Percentiles rank a stretch among this genome's conserved stretches.
Conservation (phyloP, 2,113 vertebrate species). For the Zingel zingel region DNA sequence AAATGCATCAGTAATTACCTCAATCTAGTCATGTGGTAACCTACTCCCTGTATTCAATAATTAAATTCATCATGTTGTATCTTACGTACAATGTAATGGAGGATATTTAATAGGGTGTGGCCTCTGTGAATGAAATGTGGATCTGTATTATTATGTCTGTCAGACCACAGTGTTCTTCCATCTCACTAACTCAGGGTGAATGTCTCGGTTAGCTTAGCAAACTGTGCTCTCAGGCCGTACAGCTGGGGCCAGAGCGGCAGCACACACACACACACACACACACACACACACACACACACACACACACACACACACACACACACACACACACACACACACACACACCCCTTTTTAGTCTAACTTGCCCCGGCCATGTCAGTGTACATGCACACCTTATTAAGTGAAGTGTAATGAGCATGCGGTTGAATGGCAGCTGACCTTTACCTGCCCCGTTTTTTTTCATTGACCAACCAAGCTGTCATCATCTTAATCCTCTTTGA, state of each 20-base stretch:
- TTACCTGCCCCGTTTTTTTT: conserved; percentile 11
- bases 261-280: conserved; percentile 59
- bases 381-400: not conserved
- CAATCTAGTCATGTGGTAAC: conserved; percentile 25
- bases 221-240: conserved; percentile 71
- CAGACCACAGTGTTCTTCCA: conserved; percentile 50
- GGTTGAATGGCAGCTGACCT: conserved; percentile 33
- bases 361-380: conserved; percentile 24
- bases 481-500: conserved; percentile 34
- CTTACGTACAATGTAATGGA: conserved; percentile 14
- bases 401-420: conserved; percentile 17
- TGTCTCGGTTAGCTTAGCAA: conserved; percentile 71
- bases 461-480: conserved; percentile 28
- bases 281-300: conserved; percentile 64
- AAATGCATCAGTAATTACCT: conserved; percentile 18
- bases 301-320: conserved; percentile 63
- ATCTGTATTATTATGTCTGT: conserved; percentile 31
- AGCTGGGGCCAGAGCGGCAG: conserved; percentile 70
- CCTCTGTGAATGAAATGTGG: conserved; percentile 18
- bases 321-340: conserved; percentile 61
- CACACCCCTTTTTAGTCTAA: conserved; percentile 36
- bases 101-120: not conserved
- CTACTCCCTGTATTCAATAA: conserved; percentile 17
- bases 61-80: not conserved
- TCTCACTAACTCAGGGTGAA: conserved; percentile 64